Base-by-base conservation (phyloP, 35 echinoderm and acorn worm genomes). In the Eucidaris tribuloides region DNA sequence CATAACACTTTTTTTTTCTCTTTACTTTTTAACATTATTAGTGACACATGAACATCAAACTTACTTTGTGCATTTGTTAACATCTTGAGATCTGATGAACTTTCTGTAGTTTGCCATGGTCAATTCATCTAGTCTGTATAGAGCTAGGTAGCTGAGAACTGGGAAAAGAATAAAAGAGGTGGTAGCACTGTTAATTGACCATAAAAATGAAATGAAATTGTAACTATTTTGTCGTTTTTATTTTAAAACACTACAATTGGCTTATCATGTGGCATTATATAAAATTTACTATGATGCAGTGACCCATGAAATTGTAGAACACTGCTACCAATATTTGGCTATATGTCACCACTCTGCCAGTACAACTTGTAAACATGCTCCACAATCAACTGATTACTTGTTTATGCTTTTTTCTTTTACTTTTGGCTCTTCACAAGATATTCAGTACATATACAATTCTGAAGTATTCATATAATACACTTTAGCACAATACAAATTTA, bases 61-160 rank as follows among this genome's bases (percentile, higher is more conserved):
- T 89, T 85, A 97, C 94, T 83, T 77, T 92, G 76, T 89, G 82
- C 94, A 97, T 97, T 97, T 97, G 58, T 87, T 92, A 35, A 97
- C 90, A 88, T 97, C 94, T 46, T 97, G 94, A 39, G 85, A 89
- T 68, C 85, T 58, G 18, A 97, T 85, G 85, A 97, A 92, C 58
- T 92, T 92, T 1, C 89, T 58, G 48, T 85, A 97, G 61, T 97
- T 92, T 32, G 86, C 76, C 74, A 92, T 89, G 28, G 85, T 82
- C 35, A 97, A 68, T 50, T 97, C 94, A 83, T 92, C 89, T 15
- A 97, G 86, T 76, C 94, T 78, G 48, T 85, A 91, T 50, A 97
- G 36, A 14, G 90, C 86, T 35, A 97, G 77, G 45, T 97, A 97
- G 45, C 94, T 89, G 38, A 92, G 68, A 18, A 97, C 94, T 97